A percentile compares a stretch with the other conserved stretches of the same genome.
Evolutionary conservation across 2,113 vertebrate species (phyloP).

Genomic region (Phalacrocorax aristotelis): DNA sequence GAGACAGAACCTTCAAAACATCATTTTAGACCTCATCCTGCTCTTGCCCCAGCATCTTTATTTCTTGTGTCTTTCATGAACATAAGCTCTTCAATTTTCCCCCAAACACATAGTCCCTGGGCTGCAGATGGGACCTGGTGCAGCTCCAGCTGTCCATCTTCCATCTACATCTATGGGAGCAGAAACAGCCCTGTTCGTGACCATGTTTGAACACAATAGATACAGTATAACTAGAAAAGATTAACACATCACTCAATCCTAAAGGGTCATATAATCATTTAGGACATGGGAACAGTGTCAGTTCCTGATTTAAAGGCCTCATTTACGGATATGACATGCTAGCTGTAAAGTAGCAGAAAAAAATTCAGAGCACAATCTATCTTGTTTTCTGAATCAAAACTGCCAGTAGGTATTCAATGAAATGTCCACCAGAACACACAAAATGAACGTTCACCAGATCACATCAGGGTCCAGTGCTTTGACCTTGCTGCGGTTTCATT

Average conservation of each 20-base stretch:
- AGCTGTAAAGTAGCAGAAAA: neutral
- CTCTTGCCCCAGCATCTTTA: neutral
- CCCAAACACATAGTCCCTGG: neutral
- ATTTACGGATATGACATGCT: neutral
- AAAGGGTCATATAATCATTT: slow-evolving; percentile 20
- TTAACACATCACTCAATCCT: neutral
- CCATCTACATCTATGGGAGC: neutral
- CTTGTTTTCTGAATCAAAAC: neutral
- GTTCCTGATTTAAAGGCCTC: slow-evolving; percentile 16
- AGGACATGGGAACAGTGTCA: slow-evolving; percentile 7
- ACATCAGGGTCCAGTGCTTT: neutral
- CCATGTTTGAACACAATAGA: neutral
- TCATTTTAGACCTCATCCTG: neutral
- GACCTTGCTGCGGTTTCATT: neutral
- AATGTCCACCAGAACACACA: neutral
- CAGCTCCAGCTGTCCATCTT: slow-evolving; percentile 29
- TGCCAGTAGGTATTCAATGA: neutral
- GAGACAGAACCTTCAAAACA: neutral
- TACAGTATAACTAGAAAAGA: slow-evolving; percentile 14
- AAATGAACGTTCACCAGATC: neutral
- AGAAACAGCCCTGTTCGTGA: neutral
- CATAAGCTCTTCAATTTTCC: neutral
- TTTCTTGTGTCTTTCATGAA: neutral
- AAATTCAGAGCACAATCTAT: neutral
- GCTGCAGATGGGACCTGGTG: neutral